Conservation (phyloP, 2,888 invertebrate genomes). For the Ectemnius cavifrons region DNA sequence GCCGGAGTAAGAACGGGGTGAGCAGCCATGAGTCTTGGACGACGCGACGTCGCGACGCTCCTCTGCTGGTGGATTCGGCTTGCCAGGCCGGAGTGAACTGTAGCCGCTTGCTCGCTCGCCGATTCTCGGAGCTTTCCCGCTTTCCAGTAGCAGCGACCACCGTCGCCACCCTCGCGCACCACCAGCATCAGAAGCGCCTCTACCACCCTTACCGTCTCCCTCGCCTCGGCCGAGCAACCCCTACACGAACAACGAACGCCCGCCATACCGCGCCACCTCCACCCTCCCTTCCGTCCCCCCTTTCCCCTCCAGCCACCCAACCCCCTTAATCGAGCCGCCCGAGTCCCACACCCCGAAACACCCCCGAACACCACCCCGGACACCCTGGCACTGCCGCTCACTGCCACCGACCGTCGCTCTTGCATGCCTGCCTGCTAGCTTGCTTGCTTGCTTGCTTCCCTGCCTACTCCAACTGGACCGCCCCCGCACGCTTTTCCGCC, state of each 20-base stretch:
- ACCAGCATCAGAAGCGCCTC: constrained; percentile 22
- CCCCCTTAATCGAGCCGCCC: no score
- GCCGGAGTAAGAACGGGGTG: constrained; percentile 9
- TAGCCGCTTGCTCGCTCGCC: constrained; percentile 51
- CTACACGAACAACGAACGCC: constrained; percentile 31
- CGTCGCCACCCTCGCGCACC: constrained; percentile 43
- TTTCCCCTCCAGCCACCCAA: neutral
- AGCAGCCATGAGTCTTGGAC: neutral
- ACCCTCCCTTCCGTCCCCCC: constrained; percentile 13
- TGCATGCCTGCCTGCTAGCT: no score
- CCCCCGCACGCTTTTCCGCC: no score
- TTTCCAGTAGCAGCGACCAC: constrained; percentile 59
- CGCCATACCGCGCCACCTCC: constrained; percentile 5
- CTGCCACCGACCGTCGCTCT: no score
- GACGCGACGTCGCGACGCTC: constrained; percentile 27
- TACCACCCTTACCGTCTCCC: constrained; percentile 27
- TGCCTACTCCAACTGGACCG: no score
- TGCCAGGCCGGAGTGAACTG: constrained; percentile 73
- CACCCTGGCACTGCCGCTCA: no score
- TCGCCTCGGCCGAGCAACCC: no score
- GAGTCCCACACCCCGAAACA: no score
- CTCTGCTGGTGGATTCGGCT: constrained; percentile 63
- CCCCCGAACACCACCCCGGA: no score
- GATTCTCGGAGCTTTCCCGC: constrained; percentile 68
- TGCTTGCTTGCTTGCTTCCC: no score